Conservation (phyloP, 2,888 invertebrate species). For the Leucania comma region DNA sequence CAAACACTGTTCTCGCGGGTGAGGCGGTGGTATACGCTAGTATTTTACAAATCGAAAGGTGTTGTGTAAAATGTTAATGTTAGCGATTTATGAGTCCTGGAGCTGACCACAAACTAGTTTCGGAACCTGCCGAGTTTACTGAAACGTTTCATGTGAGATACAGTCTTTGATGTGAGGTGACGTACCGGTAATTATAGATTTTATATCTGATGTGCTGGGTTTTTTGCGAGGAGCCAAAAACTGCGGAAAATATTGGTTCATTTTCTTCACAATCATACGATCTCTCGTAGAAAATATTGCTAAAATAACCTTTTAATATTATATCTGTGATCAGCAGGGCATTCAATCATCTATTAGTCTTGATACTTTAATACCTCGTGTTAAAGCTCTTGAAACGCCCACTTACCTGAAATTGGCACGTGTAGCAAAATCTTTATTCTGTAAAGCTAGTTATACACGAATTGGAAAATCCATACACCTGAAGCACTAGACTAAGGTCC, state of each 20-base stretch:
- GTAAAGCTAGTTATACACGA: no score
- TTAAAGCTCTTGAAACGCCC: no score
- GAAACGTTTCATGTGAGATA: slow-evolving; percentile 30
- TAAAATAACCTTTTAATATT: no score
- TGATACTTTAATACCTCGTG: no score
- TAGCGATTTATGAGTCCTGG: slow-evolving; percentile 41
- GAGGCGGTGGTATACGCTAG: neutral
- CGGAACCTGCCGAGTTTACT: slow-evolving; percentile 39
- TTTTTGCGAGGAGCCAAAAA: neutral
- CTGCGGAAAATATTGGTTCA: neutral
- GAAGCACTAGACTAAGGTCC: no score
- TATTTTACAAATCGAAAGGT: slow-evolving; percentile 35
- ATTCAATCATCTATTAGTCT: no score
- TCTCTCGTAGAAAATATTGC: neutral
- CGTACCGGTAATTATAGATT: slow-evolving; percentile 22
- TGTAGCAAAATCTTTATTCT: no score
- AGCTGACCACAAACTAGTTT: slow-evolving; percentile 59
- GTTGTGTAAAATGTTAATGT: slow-evolving; percentile 48
- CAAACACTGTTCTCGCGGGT: no score
- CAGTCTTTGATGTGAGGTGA: slow-evolving; percentile 54
- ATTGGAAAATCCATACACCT: no score
- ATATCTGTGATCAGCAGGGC: no score
- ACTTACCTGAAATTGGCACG: no score
- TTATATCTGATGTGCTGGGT: neutral
- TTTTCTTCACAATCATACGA: neutral